Percentiles rank a stretch among this genome's conserved stretches.
These are phyloP conservation scores for Uria lomvia DNA, from an alignment of 2,113 vertebrate species.

Conservation along the genomic window DNA sequence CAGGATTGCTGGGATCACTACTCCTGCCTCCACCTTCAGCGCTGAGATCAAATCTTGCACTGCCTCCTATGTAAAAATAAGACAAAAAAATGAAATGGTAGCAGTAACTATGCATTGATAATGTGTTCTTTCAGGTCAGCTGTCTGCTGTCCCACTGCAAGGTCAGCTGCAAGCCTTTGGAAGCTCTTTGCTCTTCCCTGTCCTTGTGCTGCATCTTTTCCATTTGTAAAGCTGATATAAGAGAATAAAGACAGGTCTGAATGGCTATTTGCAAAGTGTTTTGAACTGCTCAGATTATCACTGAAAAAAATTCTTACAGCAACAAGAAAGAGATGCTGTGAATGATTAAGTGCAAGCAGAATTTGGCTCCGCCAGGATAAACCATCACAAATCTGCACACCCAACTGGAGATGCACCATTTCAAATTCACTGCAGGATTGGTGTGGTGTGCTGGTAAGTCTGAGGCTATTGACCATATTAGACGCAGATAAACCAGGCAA, in stretches of 20 bases:
- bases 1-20: constrained; percentile 77
- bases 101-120: background rate
- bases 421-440: background rate
- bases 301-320: background rate
- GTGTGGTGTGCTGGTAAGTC: background rate
- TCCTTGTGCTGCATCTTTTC: background rate
- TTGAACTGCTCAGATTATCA: background rate
- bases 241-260: background rate
- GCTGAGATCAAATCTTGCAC: constrained; percentile 80
- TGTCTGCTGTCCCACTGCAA: background rate
- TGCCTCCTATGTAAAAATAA: constrained; percentile 77
- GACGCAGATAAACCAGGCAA: background rate
- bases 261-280: background rate
- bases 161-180: background rate
- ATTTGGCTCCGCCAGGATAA: background rate
- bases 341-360: background rate
- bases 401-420: background rate
- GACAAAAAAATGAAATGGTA: background rate
- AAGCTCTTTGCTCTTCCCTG: background rate
- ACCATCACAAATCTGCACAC: background rate
- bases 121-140: background rate
- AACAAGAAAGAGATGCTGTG: background rate
- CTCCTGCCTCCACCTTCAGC: constrained; percentile 72
- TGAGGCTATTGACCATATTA: background rate
- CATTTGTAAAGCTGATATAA: background rate